These are phyloP conservation scores for Crossaster papposus DNA, from an alignment of 53 echinoderm and acorn worm species.

Conservation along the genomic window DNA sequence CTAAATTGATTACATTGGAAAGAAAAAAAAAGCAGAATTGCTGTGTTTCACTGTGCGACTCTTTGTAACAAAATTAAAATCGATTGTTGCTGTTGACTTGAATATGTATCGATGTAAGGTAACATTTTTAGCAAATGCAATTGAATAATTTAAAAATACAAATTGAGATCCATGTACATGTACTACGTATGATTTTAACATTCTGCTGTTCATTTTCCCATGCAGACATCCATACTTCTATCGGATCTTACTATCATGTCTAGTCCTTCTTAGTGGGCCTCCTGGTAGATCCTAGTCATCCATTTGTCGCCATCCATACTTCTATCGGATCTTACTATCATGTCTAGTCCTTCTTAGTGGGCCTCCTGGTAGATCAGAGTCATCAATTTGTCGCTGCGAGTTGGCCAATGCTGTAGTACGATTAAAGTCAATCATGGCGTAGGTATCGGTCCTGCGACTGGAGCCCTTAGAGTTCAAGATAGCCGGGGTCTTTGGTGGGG, in stretches of 20 bases:
- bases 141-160: neutral
- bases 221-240: too few relatives aligned
- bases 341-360: slow-evolving; percentile 76
- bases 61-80: too few relatives aligned
- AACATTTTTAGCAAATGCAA: neutral
- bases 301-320: neutral
- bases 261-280: too few relatives aligned
- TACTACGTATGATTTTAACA: too few relatives aligned
- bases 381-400: slow-evolving; percentile 77
- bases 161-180: neutral
- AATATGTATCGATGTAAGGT: too few relatives aligned
- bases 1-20: too few relatives aligned
- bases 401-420: slow-evolving; percentile 89
- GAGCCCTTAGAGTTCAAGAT: slow-evolving; percentile 47
- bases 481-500: slow-evolving; percentile 85
- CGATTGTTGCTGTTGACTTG: too few relatives aligned
- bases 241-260: too few relatives aligned
- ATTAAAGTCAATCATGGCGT: slow-evolving; percentile 92
- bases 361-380: slow-evolving; percentile 67
- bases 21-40: too few relatives aligned
- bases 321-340: slow-evolving; percentile 62
- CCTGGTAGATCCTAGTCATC: too few relatives aligned
- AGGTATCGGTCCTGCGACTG: slow-evolving; percentile 73
- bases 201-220: too few relatives aligned
- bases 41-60: too few relatives aligned